A percentile compares a stretch with the other conserved stretches of the same genome.
phyloP scores from a whole-genome alignment of 2,113 vertebrate species.

The Corapipo altera region DNA sequence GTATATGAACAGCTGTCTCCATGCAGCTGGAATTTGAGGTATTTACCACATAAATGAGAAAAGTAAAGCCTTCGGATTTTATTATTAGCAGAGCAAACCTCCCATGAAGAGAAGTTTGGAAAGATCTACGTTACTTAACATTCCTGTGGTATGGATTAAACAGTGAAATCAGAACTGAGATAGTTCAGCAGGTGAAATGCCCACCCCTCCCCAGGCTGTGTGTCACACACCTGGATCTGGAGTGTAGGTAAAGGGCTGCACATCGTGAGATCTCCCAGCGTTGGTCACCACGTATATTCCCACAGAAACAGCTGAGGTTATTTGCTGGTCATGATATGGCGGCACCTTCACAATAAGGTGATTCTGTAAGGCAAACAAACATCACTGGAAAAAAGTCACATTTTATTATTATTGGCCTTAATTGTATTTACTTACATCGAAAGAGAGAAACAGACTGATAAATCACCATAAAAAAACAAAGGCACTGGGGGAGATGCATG shows the following conservation, averaged over 20 bases:
- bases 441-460: not conserved
- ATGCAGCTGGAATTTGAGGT: not conserved
- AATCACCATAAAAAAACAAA: not conserved
- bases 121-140: accelerated
- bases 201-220: not conserved
- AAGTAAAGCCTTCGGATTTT: not conserved
- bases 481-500: accelerated
- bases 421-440: not conserved
- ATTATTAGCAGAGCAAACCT: not conserved
- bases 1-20: not conserved
- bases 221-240: constrained; percentile 86
- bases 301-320: constrained; percentile 88
- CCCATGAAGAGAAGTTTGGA: not conserved
- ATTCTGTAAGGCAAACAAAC: constrained; percentile 79
- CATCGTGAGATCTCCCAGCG: constrained; percentile 93
- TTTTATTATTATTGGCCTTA: not conserved
- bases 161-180: not conserved
- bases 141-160: not conserved
- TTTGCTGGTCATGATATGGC: constrained; percentile 89
- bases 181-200: not conserved
- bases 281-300: constrained; percentile 95
- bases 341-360: constrained; percentile 98
- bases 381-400: not conserved
- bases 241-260: constrained; percentile 96
- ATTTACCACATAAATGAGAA: not conserved